Evolutionary conservation across 2,888 invertebrate species (phyloP).

Genomic region (Scaptodrosophila latifasciaeformis): DNA sequence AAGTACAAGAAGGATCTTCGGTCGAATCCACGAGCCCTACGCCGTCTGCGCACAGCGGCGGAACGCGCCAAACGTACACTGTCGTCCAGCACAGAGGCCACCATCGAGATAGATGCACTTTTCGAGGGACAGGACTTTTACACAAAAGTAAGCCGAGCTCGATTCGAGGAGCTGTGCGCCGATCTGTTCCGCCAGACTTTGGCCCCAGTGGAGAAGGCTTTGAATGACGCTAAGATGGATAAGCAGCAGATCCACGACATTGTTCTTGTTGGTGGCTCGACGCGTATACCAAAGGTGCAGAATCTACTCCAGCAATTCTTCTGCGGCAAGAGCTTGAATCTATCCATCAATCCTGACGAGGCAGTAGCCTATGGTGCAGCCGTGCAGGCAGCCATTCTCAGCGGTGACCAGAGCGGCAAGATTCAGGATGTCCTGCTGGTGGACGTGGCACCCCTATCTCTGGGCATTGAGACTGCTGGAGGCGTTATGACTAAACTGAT

Average conservation of each 20-base stretch:
- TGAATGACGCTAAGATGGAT: slow-evolving; percentile 86
- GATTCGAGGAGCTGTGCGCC: slow-evolving; percentile 84
- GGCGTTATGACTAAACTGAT: slow-evolving; percentile 88
- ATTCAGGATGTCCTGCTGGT: slow-evolving; percentile 84
- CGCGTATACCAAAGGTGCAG: slow-evolving; percentile 87
- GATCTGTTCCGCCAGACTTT: slow-evolving; percentile 84
- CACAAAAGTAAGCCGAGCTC: slow-evolving; percentile 82
- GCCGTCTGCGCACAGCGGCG: slow-evolving; percentile 83
- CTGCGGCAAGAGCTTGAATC: slow-evolving; percentile 82
- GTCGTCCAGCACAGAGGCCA: slow-evolving; percentile 86
- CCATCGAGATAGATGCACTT: slow-evolving; percentile 84
- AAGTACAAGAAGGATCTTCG: slow-evolving; percentile 83
- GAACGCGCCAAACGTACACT: slow-evolving; percentile 86
- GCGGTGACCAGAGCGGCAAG: slow-evolving; percentile 81
- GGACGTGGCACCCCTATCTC: slow-evolving; percentile 81
- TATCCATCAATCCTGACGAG: slow-evolving; percentile 87
- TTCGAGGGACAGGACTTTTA: slow-evolving; percentile 84
- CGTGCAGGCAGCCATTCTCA: slow-evolving; percentile 83
- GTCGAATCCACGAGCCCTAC: slow-evolving; percentile 79
- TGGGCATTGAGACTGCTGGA: slow-evolving; percentile 86
- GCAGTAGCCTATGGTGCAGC: slow-evolving; percentile 87
- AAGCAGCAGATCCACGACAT: slow-evolving; percentile 86
- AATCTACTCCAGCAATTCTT: slow-evolving; percentile 84
- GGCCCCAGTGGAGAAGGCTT: slow-evolving; percentile 85
- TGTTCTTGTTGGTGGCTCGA: slow-evolving; percentile 88